Percentiles rank a stretch among this genome's conserved stretches.
Evolutionary conservation across 2,113 vertebrate genomes (phyloP).

Genomic region (Cebidichthys violaceus): DNA sequence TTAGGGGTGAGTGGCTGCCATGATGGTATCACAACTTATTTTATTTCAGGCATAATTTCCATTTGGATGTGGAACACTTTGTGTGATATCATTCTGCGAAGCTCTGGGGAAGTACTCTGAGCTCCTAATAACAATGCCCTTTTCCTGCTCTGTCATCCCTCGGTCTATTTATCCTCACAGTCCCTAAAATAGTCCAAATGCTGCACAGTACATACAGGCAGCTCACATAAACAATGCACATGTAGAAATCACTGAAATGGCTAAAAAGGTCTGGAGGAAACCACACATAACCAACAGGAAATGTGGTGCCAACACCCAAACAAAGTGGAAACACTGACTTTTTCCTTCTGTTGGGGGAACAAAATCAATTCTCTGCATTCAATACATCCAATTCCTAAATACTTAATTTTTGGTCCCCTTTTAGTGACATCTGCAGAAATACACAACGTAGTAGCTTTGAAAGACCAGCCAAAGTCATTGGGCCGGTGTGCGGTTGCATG

Average conservation of each 20-base stretch:
- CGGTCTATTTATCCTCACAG: constrained; percentile 37
- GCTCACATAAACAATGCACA: constrained; percentile 51
- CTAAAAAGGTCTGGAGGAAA: constrained; percentile 55
- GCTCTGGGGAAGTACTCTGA: constrained; percentile 3
- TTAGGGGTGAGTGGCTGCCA: constrained; percentile 28
- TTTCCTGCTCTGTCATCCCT: constrained; percentile 61
- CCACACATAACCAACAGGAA: constrained; percentile 59
- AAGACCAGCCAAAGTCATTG: constrained; percentile 47
- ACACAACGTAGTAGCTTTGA: constrained; percentile 51
- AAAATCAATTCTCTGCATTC: constrained; percentile 13
- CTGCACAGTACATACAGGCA: constrained; percentile 35
- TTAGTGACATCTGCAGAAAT: constrained; percentile 61
- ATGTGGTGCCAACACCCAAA: constrained; percentile 49
- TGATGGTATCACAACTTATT: constrained; percentile 35
- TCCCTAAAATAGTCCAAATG: constrained; percentile 62
- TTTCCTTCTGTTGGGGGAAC: constrained; percentile 1
- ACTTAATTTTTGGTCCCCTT: constrained; percentile 1
- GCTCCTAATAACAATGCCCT: constrained; percentile 64
- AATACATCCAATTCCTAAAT: constrained; percentile 3
- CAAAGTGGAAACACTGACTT: constrained; percentile 28
- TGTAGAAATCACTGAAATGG: constrained; percentile 47
- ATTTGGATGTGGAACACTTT: constrained; percentile 36
- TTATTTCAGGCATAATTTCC: constrained; percentile 45
- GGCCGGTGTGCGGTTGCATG: constrained; percentile 53
- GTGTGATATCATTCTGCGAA: constrained; percentile 28